Evolutionary conservation across 2,113 vertebrate genomes (phyloP), one percentile per base, ranked within the genome.

Genomic region (Elanoides forficatus): DNA sequence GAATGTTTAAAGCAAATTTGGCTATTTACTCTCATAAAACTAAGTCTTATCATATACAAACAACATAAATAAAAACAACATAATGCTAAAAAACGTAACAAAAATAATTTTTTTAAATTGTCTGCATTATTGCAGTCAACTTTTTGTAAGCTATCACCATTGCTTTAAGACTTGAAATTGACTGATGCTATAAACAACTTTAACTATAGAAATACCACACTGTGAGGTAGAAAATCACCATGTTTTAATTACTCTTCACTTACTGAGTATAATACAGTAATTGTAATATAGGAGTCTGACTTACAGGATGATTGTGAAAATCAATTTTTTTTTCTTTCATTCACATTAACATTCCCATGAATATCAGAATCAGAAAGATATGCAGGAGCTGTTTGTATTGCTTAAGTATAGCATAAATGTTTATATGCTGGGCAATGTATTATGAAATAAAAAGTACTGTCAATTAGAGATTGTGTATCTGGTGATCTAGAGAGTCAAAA

Each of bases 401-500:
- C 32, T 62, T 62, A 74, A 47, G 34, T 73, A 7, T 36, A 72
- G 13, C 17, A 38, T 89, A 60, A 81, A 42, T 4, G 6, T 65
- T 59, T 76, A 25, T 81, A 11, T 42, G 50, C 26, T 71, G 12
- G 7, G 17, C 38, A 10, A 6, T 65, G 19, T 65, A 42, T 81
- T 74, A 82, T 71, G 65, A 59, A 81, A 70, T 40, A 85, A 66
- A 86, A 90, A 65, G 38, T 94, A 8, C 13, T 60, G 34, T 79
- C 92, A 94, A 81, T 75, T 90, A 62, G 86, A 47, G 15, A 15
- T 45, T 94, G n/a, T 92, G 55, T 94, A 75, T 92, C n/a, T 75
- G 95, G 5, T 92, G 16, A 92, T 95, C 74, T 94, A 99, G 99
- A 99, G 89, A 99, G 98, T 75, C 98, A 99, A 23, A 98, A 98